phyloP scores from a whole-genome alignment of 2,888 invertebrate species.

The Lepidocyrtoides sp. region DNA sequence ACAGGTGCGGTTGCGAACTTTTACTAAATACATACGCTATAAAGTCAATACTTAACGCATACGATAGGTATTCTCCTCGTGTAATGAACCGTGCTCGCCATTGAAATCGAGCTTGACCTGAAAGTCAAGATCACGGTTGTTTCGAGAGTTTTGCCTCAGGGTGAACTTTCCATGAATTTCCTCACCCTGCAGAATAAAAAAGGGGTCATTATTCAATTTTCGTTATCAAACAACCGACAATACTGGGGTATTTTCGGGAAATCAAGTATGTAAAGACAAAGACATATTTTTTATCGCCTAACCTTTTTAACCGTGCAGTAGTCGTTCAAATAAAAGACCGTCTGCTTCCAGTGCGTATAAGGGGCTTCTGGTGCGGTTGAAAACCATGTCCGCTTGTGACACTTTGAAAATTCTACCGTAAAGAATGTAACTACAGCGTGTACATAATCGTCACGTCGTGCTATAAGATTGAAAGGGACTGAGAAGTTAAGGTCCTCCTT shows the following conservation, averaged over 20 bases:
- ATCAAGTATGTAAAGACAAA: background rate
- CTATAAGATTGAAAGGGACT: constrained; percentile 93
- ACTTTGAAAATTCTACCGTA: constrained; percentile 88
- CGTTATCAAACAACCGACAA: too few species aligned
- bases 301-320: constrained; percentile 97
- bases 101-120: constrained; percentile 97
- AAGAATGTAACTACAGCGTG: constrained; percentile 99
- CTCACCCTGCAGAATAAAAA: constrained; percentile 88
- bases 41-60: constrained; percentile 91
- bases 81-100: constrained; percentile 94
- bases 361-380: constrained; percentile 88
- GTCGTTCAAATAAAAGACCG: constrained; percentile 97
- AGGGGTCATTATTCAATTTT: background rate
- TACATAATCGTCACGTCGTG: constrained; percentile 96
- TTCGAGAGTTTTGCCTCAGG: constrained; percentile 98
- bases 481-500: constrained; percentile 97
- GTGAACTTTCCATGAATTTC: constrained; percentile 96
- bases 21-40: constrained; percentile 15
- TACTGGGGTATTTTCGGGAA: too few species aligned
- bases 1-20: constrained; percentile 71
- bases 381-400: constrained; percentile 57
- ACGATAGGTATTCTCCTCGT: constrained; percentile 94
- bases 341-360: constrained; percentile 98
- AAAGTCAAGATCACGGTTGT: constrained; percentile 99
- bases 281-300: background rate